These are phyloP conservation scores for Melitaea athalia DNA, from an alignment of 2,888 invertebrate genomes.

Conservation along the genomic window DNA sequence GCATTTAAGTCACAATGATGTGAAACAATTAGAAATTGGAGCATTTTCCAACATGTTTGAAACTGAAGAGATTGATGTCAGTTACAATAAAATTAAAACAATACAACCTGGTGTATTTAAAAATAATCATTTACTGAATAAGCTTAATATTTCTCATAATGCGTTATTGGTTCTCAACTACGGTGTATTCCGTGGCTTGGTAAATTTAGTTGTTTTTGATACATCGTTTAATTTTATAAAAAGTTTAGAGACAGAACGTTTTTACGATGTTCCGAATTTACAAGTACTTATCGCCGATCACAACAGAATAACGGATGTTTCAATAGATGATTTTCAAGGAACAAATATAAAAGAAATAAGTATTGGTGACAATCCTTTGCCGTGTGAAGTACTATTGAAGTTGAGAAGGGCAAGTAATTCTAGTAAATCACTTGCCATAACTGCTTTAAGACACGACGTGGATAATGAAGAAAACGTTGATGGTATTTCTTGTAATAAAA, in stretches of 20 bases:
- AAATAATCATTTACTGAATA: constrained; percentile 50
- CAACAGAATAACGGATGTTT: constrained; percentile 55
- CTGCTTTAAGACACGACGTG: constrained; percentile 50
- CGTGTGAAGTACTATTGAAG: constrained; percentile 55
- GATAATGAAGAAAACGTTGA: constrained; percentile 48
- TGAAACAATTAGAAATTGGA: constrained; percentile 48
- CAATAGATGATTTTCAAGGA: constrained; percentile 52
- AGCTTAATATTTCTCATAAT: constrained; percentile 64
- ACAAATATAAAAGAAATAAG: constrained; percentile 54
- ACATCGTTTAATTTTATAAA: constrained; percentile 61
- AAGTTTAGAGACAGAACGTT: constrained; percentile 57
- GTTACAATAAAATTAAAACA: constrained; percentile 55
- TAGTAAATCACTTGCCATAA: constrained; percentile 47
- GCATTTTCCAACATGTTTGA: constrained; percentile 49
- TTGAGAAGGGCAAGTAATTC: constrained; percentile 42
- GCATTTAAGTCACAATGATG: constrained; percentile 52
- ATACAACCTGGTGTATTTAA: constrained; percentile 63
- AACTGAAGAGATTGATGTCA: constrained; percentile 56
- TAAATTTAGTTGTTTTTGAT: constrained; percentile 54
- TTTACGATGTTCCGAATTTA: constrained; percentile 55
- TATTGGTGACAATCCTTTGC: constrained; percentile 64
- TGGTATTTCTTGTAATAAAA: constrained; percentile 49
- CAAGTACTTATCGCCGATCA: constrained; percentile 56
- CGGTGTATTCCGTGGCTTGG: constrained; percentile 59
- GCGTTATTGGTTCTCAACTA: constrained; percentile 52